Evolutionary conservation across 2,888 invertebrate genomes (phyloP).

Genomic region (Drosophila merina): DNA sequence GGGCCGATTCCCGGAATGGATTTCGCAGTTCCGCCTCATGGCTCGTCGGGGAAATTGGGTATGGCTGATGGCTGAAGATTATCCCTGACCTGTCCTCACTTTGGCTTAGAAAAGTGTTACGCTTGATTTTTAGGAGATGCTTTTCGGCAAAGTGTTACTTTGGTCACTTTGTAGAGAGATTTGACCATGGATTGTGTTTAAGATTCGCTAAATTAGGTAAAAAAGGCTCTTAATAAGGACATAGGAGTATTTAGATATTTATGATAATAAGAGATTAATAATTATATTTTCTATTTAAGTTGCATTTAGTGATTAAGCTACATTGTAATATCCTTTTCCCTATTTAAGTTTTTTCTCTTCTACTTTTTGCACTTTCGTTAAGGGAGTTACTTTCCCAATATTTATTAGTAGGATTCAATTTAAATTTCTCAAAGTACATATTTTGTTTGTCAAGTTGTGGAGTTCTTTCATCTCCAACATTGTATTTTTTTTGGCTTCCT

Average conservation of each 20-base stretch:
- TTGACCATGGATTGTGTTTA: not conserved
- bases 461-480: slow-evolving; percentile 7
- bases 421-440: slow-evolving; percentile 21
- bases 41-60: slow-evolving; percentile 34
- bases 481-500: not conserved
- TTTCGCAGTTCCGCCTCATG: slow-evolving; percentile 27
- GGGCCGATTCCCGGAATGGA: slow-evolving; percentile 32
- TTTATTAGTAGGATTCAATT: not conserved
- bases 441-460: slow-evolving; percentile 19
- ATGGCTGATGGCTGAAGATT: slow-evolving; percentile 35
- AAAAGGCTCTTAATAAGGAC: too few relatives aligned
- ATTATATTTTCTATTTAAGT: too few relatives aligned
- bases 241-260: too few relatives aligned
- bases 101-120: not conserved
- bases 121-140: slow-evolving; percentile 16
- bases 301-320: too few relatives aligned
- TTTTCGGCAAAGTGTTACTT: slow-evolving; percentile 13
- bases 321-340: too few relatives aligned
- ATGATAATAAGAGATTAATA: too few relatives aligned
- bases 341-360: too few relatives aligned
- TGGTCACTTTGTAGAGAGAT: not conserved
- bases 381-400: not conserved
- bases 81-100: slow-evolving; percentile 18
- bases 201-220: too few relatives aligned
- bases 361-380: not conserved